Conservation (phyloP, 2,797 vertebrate genomes). For the Pelochelys cantorii region DNA sequence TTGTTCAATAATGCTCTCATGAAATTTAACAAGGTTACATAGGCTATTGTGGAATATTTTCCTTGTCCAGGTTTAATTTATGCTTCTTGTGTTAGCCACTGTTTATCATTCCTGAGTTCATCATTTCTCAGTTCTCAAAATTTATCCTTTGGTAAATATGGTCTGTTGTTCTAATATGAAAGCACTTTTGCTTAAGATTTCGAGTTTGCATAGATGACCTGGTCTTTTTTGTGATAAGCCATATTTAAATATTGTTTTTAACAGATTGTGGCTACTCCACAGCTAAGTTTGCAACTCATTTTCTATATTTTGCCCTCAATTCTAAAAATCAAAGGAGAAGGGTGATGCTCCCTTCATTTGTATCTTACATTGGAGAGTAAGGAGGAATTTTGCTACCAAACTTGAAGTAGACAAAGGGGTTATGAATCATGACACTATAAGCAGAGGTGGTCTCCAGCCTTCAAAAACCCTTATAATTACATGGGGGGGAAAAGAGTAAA, state of each 20-base stretch:
- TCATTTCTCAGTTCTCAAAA: neutral
- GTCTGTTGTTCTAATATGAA: neutral
- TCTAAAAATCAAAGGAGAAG: neutral
- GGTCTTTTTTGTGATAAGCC: neutral
- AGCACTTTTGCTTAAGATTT: neutral
- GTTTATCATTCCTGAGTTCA: neutral
- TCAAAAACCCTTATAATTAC: too few species aligned
- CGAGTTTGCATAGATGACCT: neutral
- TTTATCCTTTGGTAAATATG: neutral
- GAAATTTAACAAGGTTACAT: neutral
- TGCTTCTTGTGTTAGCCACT: neutral
- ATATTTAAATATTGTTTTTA: neutral
- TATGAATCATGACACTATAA: too few species aligned
- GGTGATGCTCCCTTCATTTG: neutral
- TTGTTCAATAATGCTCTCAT: neutral
- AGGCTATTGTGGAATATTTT: neutral
- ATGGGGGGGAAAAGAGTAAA: neutral
- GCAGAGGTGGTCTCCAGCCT: too few species aligned
- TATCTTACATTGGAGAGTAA: neutral
- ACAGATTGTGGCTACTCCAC: neutral
- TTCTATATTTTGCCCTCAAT: neutral
- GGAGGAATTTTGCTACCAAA: too few species aligned
- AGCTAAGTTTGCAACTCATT: neutral
- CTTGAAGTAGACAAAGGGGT: too few species aligned
- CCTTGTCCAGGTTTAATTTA: neutral